A percentile compares a stretch with the other conserved stretches of the same genome.
Conservation (phyloP, 2,888 invertebrate genomes). For the Philaethria dido region DNA sequence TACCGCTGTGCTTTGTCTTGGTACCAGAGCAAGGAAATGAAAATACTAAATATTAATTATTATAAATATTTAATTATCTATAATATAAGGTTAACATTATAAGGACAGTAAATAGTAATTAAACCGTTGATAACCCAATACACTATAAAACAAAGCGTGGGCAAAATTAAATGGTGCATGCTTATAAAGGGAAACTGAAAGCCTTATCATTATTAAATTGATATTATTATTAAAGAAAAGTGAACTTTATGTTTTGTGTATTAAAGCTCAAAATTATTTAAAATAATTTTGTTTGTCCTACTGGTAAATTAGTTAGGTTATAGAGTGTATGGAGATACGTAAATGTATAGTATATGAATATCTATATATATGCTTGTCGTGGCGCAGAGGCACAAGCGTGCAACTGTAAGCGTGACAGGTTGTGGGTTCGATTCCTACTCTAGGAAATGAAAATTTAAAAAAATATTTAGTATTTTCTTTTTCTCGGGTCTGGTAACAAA, state of each 20-base stretch:
- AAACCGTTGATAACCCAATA: not conserved
- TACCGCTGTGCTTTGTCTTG: too few relatives aligned
- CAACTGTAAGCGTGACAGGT: too few relatives aligned
- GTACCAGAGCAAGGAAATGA: too few relatives aligned
- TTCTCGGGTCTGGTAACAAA: too few relatives aligned
- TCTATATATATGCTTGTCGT: too few relatives aligned
- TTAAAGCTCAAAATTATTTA: not conserved
- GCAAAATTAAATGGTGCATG: slow-evolving; percentile 1
- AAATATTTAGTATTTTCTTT: too few relatives aligned
- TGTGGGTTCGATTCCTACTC: too few relatives aligned
- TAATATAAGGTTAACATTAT: not conserved
- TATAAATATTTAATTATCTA: not conserved
- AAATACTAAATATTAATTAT: too few relatives aligned
- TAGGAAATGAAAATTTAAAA: too few relatives aligned
- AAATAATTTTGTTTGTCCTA: not conserved
- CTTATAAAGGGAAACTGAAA: slow-evolving; percentile 2
- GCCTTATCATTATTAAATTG: not conserved
- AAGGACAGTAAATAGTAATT: not conserved
- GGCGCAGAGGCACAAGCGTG: too few relatives aligned
- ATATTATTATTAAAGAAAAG: not conserved
- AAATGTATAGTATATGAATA: not conserved
- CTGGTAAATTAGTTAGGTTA: not conserved
- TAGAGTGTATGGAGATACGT: not conserved
- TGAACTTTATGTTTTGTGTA: not conserved
- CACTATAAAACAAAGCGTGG: not conserved